Evolutionary conservation across 2,113 vertebrate genomes (phyloP).

Genomic region (Micronisus gabar): DNA sequence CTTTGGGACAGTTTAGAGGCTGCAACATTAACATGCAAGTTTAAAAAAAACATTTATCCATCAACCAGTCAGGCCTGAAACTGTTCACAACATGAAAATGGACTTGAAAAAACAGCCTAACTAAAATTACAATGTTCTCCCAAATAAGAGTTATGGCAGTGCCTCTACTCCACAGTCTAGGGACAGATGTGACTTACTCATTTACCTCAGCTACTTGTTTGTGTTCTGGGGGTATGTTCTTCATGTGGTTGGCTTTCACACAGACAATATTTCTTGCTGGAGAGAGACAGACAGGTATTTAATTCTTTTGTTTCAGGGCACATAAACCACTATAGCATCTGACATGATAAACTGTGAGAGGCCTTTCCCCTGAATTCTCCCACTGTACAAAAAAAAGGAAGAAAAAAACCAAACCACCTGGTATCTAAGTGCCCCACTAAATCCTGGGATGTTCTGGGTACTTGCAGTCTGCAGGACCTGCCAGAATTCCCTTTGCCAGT

Average conservation of each 20-base stretch:
- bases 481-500: background rate
- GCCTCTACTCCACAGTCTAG: background rate
- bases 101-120: background rate
- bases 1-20: background rate
- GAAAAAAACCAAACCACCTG: too few relatives aligned
- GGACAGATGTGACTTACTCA: background rate
- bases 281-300: background rate
- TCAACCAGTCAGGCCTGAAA: background rate
- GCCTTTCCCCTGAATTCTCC: background rate
- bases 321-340: background rate
- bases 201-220: conserved; percentile 77
- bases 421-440: background rate
- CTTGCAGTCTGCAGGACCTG: background rate
- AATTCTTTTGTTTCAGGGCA: background rate
- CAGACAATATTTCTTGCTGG: conserved; percentile 77
- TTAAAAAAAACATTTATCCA: background rate
- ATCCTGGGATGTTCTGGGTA: background rate
- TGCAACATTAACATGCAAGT: background rate
- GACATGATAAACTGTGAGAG: background rate
- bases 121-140: background rate
- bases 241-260: conserved; percentile 71
- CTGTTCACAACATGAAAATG: background rate
- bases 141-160: background rate
- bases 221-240: conserved; percentile 82
- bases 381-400: too few relatives aligned